phyloP scores from a whole-genome alignment of 1,140 invertebrate genomes.

The Drosophila pseudoobscura region DNA sequence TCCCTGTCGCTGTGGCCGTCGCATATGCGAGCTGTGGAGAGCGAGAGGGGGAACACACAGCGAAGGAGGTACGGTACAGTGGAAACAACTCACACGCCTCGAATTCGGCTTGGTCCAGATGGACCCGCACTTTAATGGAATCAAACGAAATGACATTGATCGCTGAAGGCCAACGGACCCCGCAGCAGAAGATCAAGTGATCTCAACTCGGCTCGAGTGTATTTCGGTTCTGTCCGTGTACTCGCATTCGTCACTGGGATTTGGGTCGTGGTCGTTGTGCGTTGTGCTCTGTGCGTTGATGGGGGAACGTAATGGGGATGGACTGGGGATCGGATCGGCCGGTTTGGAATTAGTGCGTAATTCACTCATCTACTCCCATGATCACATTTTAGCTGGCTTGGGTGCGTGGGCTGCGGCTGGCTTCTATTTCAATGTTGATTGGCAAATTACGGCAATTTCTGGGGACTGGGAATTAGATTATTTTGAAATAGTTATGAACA shows the following conservation, averaged over 20 bases:
- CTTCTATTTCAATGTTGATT: conserved; percentile 77
- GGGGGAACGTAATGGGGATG: neutral
- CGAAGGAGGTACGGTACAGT: too few relatives aligned
- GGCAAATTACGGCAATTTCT: conserved; percentile 78
- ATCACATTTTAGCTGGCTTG: neutral
- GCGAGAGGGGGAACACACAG: too few relatives aligned
- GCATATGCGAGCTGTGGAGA: neutral
- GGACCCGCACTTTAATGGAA: conserved; percentile 73
- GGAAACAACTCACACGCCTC: neutral
- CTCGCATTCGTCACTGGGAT: conserved; percentile 47
- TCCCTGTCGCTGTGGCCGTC: too few relatives aligned
- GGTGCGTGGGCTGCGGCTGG: conserved; percentile 39
- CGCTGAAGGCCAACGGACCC: conserved; percentile 68
- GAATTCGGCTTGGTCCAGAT: conserved; percentile 17
- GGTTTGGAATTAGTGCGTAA: conserved; percentile 31
- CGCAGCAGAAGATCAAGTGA: conserved; percentile 38
- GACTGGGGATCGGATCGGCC: neutral
- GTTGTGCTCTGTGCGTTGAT: conserved; percentile 2
- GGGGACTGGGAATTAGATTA: conserved; percentile 69
- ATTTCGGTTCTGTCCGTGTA: conserved; percentile 10
- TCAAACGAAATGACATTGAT: conserved; percentile 80
- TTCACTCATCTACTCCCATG: neutral
- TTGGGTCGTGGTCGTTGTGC: conserved; percentile 80
- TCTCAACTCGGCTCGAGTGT: conserved; percentile 7
- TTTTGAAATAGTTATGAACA: conserved; percentile 76